phyloP scores from a whole-genome alignment of 2,888 invertebrate species.

The Microctonus aethiopoides region DNA sequence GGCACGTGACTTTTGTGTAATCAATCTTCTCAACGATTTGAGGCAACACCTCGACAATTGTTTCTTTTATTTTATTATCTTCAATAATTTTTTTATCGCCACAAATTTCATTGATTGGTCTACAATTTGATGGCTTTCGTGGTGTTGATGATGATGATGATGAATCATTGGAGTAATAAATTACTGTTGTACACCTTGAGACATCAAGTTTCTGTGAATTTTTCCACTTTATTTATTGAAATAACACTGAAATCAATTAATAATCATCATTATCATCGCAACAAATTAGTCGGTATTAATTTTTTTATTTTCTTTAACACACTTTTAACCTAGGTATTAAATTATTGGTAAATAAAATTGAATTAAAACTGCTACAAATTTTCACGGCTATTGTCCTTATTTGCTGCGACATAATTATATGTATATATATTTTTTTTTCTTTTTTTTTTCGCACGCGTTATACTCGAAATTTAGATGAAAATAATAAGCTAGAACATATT shows the following conservation, averaged over 20 bases:
- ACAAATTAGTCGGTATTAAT: not conserved
- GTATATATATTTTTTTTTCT: too few relatives aligned
- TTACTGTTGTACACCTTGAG: not conserved
- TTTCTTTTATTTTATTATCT: not conserved
- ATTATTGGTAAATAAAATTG: not conserved
- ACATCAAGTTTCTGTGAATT: not conserved
- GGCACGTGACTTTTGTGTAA: slow-evolving; percentile 44
- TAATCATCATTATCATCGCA: not conserved
- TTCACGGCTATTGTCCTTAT: not conserved
- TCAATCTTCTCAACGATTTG: slow-evolving; percentile 44
- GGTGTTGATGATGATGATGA: slow-evolving; percentile 34
- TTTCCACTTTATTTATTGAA: not conserved
- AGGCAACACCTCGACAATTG: not conserved
- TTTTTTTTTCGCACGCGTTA: not conserved
- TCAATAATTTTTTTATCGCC: slow-evolving; percentile 28
- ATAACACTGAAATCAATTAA: not conserved
- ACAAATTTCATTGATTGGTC: slow-evolving; percentile 41
- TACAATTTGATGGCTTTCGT: slow-evolving; percentile 37
- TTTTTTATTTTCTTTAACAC: not conserved
- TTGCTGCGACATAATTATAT: not conserved
- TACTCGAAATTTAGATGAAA: slow-evolving; percentile 4
- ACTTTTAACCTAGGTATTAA: not conserved
- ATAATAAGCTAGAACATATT: not conserved
- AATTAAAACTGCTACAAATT: not conserved
- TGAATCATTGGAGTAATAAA: slow-evolving; percentile 12